Base-by-base conservation (phyloP, 2,888 invertebrate species). In the Sarcophaga caerulescens region DNA sequence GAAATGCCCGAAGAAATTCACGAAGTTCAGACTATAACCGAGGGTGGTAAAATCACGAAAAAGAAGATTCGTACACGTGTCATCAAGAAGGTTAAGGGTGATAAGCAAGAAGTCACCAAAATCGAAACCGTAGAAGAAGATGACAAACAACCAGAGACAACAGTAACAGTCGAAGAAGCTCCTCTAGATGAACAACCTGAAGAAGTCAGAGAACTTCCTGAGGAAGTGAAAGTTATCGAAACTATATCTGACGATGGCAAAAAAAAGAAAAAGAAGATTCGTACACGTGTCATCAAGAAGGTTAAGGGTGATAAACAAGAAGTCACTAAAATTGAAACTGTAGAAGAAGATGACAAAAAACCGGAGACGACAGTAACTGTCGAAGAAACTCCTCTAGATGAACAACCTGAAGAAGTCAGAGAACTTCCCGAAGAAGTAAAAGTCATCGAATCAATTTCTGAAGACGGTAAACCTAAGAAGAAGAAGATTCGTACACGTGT, bases 1-100 rank as follows among this genome's bases (percentile, higher is more conserved):
- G 88, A 89, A 45, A 81, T 88, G 62, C 89, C 89, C 0, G 78
- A 87, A 79, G 60, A 81, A 66, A 52, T 69, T 23, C 47, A 44
- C 10, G 83, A 87, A 0, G 35, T 88, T 5, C 88, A 88, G 81
- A 82, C 87, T 0, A 79, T 89, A 4, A 10, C 88, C 0, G 85
- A 87, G 45, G 88, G 87, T 11, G 89, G 87, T 17, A 88, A 87
- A 23, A 81, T n/a, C 5, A 71, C 12, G 44, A 66, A 79, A 44
- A 79, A 23, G 44, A 71, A 70, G 44, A 68, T 75, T 35, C 65
- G 75, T n/a, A 75, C 75, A 6, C 65, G 52, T n/a, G 2, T 69
- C 52, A 52, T 52, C 17, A 52, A 52, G 52, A 52, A 52, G 52
- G 52, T 52, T 52, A 52, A 52, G 52, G 52, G 52, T 52, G 17